phyloP scores from a whole-genome alignment of 2,888 invertebrate species.

The Ernsta delagoae region DNA sequence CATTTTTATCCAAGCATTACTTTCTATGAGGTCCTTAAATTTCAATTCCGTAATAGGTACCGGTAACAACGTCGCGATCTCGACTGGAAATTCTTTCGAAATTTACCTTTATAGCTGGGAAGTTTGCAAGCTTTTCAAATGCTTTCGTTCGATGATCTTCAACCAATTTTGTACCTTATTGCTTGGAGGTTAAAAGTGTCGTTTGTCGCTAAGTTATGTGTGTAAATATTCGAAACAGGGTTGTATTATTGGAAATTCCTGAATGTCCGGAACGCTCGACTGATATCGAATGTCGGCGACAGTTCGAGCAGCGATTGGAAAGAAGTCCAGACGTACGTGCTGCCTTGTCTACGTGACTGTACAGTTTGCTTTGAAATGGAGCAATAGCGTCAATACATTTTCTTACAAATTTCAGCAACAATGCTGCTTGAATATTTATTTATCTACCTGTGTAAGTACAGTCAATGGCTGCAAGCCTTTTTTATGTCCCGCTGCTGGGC shows the following conservation, averaged over 20 bases:
- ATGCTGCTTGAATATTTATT: background rate
- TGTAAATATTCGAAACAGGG: constrained; percentile 42
- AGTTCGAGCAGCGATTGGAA: constrained; percentile 73
- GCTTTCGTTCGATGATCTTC: background rate
- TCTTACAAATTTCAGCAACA: background rate
- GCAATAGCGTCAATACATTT: constrained; percentile 21
- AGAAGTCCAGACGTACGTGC: constrained; percentile 63
- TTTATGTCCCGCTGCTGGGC: too few species aligned
- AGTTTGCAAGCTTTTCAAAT: constrained; percentile 51
- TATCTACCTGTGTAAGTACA: too few species aligned
- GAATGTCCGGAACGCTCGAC: constrained; percentile 67
- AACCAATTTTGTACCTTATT: constrained; percentile 48
- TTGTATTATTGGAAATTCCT: constrained; percentile 81
- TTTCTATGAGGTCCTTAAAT: constrained; percentile 51
- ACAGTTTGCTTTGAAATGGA: constrained; percentile 48
- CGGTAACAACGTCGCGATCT: constrained; percentile 49
- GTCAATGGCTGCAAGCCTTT: too few species aligned
- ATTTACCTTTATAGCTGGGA: constrained; percentile 73
- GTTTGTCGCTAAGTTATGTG: constrained; percentile 20
- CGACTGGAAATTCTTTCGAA: constrained; percentile 72
- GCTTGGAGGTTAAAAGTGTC: background rate
- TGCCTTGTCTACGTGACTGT: constrained; percentile 57
- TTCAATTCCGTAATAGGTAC: constrained; percentile 12
- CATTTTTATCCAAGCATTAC: constrained; percentile 59
- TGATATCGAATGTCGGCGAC: constrained; percentile 72